Base-by-base conservation (phyloP, 1,140 invertebrate genomes). In the Caligus rogercresseyi region DNA sequence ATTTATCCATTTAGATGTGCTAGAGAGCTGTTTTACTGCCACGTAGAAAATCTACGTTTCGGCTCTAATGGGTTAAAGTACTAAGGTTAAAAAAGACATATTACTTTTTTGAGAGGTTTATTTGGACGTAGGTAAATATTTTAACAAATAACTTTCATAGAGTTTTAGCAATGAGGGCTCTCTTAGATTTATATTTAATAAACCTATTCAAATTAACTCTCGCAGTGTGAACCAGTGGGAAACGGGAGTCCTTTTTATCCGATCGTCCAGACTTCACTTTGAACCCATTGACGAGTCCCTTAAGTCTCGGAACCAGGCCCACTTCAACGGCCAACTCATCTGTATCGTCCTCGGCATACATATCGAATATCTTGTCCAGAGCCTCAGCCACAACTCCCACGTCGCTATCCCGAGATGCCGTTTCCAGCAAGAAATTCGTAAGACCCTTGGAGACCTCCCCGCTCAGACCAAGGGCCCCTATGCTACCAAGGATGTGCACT, bases 351-450 rank as follows among this genome's bases (percentile, higher is more conserved):
- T 60, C 57, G 21, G 24, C 26, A 25, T 31, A 60, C 21, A 60
- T n/a, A 15, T 60, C 57, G 21, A 60, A 25, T 2, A 60, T 60
- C 24, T 60, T 60, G 19, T 60, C 57, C 2, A 60, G 57, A 3
- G 57, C 57, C 26, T 60, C 57, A 31, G 57, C 57, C 3, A 14
- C 15, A 2, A 60, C 14, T 25, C 57, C 20, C 13, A 60, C 16
- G 3, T 60, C 57, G 43, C 23, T 43, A 26, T 60, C 57, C 18
- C 57, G 14, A 16, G 3, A 16, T 18, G 57, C 57, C 4, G 57
- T 2, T 31, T 53, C 57, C 23, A 60, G 18, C 1, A 60, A 25
- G 26, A 26, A 60, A n/a, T 43, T 43, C n/a, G 31, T n/a, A 11
- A 43, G 31, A 11, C 31, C 31, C n/a, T 43, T 43, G 7, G 31